Percentiles rank a stretch among this genome's conserved stretches.
Conservation (phyloP, 2,888 invertebrate species). For the Drosophila anomalata region DNA sequence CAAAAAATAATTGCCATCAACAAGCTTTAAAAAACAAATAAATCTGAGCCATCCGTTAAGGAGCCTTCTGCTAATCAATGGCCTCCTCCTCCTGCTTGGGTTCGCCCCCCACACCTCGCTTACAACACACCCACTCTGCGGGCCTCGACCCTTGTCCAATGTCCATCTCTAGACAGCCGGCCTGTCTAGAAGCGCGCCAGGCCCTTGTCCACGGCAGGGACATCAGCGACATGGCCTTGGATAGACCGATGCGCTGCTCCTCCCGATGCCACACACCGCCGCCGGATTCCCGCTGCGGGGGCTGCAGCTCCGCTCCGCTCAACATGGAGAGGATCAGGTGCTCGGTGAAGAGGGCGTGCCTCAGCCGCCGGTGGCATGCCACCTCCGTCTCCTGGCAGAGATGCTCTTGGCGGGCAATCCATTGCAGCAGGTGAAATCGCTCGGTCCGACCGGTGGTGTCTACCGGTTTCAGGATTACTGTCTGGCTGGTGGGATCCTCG, state of each 20-base stretch:
- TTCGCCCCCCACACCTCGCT: not conserved
- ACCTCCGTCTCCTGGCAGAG: slow-evolving; percentile 2
- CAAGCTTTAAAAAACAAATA: not conserved
- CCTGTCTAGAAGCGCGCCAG: slow-evolving; percentile 1
- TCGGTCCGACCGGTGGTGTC: slow-evolving; percentile 1
- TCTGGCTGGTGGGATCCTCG: not conserved
- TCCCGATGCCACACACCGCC: slow-evolving; percentile 9
- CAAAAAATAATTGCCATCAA: slow-evolving; percentile 4
- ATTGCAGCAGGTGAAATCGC: slow-evolving; percentile 47
- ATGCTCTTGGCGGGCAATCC: slow-evolving; percentile 40
- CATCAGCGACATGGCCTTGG: slow-evolving; percentile 42
- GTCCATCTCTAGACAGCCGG: not conserved
- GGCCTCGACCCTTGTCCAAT: not conserved
- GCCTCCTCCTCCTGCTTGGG: slow-evolving; percentile 7
- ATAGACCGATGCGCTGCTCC: slow-evolving; percentile 10
- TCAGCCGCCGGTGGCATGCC: not conserved
- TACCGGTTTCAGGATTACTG: not conserved
- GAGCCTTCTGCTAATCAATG: slow-evolving; percentile 4
- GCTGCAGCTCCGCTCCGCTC: slow-evolving; percentile 39
- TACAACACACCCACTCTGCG: not conserved
- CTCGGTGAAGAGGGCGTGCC: slow-evolving; percentile 50
- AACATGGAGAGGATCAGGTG: slow-evolving; percentile 65
- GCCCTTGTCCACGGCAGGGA: slow-evolving; percentile 31
- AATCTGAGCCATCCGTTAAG: not conserved
- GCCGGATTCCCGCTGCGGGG: not conserved